phyloP scores from a whole-genome alignment of 2,888 invertebrate genomes.

The Caenorhabditis wallacei region DNA sequence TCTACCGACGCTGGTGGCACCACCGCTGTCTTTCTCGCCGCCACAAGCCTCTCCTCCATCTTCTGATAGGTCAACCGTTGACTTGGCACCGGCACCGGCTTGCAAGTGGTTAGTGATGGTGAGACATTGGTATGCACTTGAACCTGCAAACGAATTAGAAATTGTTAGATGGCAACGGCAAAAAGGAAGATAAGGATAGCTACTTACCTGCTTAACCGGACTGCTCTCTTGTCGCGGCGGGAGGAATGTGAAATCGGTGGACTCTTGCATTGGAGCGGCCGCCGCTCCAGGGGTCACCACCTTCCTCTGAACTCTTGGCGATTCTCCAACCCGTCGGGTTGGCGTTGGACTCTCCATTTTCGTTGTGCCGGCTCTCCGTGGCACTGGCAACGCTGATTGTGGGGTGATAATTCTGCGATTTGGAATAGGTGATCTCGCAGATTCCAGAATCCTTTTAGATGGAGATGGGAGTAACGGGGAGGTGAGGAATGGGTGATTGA shows the following conservation, averaged over 20 bases:
- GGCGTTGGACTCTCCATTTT: conserved; percentile 50
- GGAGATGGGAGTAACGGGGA: conserved; percentile 72
- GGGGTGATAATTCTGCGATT: conserved; percentile 53
- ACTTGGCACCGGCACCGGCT: conserved; percentile 82
- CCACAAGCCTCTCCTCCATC: conserved; percentile 79
- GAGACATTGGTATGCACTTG: conserved; percentile 74
- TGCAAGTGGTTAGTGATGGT: conserved; percentile 66
- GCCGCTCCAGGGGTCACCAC: conserved; percentile 53
- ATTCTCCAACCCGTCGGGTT: conserved; percentile 50
- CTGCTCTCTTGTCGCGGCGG: conserved; percentile 76
- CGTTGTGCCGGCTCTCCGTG: conserved; percentile 40
- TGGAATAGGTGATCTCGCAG: conserved; percentile 58
- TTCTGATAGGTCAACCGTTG: conserved; percentile 79
- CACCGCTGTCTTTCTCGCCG: conserved; percentile 25
- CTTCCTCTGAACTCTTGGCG: conserved; percentile 58
- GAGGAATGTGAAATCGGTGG: conserved; percentile 82
- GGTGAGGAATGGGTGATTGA: conserved; percentile 91
- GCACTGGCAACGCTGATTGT: conserved; percentile 67
- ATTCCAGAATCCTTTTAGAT: conserved; percentile 77
- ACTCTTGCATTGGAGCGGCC: conserved; percentile 77
- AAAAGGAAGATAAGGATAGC: no score
- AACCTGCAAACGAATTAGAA: conserved; percentile 64
- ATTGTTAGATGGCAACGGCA: neutral
- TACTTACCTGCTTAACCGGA: conserved; percentile 81
- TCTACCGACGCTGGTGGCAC: conserved; percentile 50